Percentiles rank a stretch among this genome's conserved stretches.
These are phyloP conservation scores for Motacilla alba DNA, from an alignment of 2,113 vertebrate species.

Conservation along the genomic window DNA sequence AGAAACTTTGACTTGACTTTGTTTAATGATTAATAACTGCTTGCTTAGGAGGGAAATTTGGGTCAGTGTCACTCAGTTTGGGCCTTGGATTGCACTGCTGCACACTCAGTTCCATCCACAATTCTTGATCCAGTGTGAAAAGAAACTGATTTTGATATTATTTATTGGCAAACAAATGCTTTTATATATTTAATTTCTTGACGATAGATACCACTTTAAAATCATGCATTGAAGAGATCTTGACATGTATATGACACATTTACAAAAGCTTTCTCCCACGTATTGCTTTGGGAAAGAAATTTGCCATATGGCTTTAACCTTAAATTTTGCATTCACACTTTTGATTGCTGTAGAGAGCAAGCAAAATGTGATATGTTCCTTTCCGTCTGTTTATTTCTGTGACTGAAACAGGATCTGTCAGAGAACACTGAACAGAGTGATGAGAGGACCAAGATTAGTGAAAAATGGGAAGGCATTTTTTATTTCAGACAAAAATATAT, in stretches of 20 bases:
- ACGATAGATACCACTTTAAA: neutral
- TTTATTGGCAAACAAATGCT: neutral
- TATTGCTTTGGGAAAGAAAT: neutral
- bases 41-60: neutral
- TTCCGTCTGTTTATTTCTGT: neutral
- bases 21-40: neutral
- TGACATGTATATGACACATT: neutral
- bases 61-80: neutral
- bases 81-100: neutral
- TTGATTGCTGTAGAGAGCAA: neutral
- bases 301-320: neutral
- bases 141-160: neutral
- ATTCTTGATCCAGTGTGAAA: neutral
- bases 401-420: neutral
- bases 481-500: neutral
- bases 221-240: neutral
- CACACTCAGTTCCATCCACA: neutral
- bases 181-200: neutral
- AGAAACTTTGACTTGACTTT: neutral
- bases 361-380: conserved; percentile 1
- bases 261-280: neutral
- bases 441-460: neutral
- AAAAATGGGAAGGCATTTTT: neutral
- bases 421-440: neutral
- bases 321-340: neutral